phyloP scores from a whole-genome alignment of 2,888 invertebrate genomes.

The Lathronympha strigana region DNA sequence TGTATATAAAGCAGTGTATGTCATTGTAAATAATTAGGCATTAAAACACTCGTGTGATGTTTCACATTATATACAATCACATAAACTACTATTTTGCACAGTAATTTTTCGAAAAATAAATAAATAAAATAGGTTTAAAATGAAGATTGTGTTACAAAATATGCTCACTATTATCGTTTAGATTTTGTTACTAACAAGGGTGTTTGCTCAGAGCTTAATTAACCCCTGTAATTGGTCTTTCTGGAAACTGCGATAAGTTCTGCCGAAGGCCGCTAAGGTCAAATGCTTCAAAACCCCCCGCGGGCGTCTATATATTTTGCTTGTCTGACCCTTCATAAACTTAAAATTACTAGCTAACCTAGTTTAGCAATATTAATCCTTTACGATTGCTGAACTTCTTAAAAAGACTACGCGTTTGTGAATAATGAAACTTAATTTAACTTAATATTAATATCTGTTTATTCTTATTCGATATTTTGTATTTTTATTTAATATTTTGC shows the following conservation, averaged over 20 bases:
- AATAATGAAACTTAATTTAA: too few relatives aligned
- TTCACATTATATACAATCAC: too few relatives aligned
- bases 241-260: slow-evolving; percentile 44
- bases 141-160: slow-evolving; percentile 47
- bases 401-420: too few relatives aligned
- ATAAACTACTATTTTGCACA: too few relatives aligned
- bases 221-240: slow-evolving; percentile 62
- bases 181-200: slow-evolving; percentile 58
- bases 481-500: too few relatives aligned
- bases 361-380: slow-evolving; percentile 10
- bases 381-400: background rate
- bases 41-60: too few relatives aligned
- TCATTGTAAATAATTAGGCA: too few relatives aligned
- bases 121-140: too few relatives aligned
- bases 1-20: too few relatives aligned
- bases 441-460: too few relatives aligned
- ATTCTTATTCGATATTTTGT: too few relatives aligned
- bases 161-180: slow-evolving; percentile 56
- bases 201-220: slow-evolving; percentile 59
- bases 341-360: slow-evolving; percentile 25
- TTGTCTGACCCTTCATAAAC: slow-evolving; percentile 35
- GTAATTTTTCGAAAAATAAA: too few relatives aligned
- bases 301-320: slow-evolving; percentile 30
- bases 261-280: slow-evolving; percentile 36
- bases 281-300: slow-evolving; percentile 16